A percentile compares a stretch with the other conserved stretches of the same genome.
phyloP scores from a whole-genome alignment of 2,888 invertebrate genomes.

The Dynastes maya region DNA sequence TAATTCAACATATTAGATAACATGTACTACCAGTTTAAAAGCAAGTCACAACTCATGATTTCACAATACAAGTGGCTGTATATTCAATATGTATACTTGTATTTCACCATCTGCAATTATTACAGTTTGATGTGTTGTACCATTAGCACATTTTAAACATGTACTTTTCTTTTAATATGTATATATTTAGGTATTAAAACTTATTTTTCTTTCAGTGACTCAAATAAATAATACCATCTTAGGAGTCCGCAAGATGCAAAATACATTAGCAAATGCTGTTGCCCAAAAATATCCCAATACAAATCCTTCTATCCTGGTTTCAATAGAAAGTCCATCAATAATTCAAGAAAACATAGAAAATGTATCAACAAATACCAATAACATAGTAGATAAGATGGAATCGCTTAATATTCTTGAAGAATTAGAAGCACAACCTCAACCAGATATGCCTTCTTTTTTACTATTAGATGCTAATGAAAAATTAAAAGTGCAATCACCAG shows the following conservation, averaged over 20 bases:
- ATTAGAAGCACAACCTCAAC: conserved; percentile 22
- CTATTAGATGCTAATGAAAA: conserved; percentile 77
- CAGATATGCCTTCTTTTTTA: conserved; percentile 70
- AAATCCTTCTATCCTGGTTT: conserved; percentile 63
- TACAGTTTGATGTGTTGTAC: not conserved
- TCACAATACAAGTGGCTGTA: not conserved
- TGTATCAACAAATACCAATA: conserved; percentile 52
- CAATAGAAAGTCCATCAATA: conserved; percentile 60
- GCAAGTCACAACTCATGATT: conserved; percentile 4
- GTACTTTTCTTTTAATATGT: not conserved
- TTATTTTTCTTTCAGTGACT: conserved; percentile 58
- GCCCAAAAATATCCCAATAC: conserved; percentile 50
- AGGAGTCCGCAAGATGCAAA: conserved; percentile 58
- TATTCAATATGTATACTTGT: no score
- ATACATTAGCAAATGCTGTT: conserved; percentile 55
- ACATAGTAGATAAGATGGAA: conserved; percentile 50
- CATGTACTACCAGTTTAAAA: conserved; percentile 7
- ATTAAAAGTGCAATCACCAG: conserved; percentile 74
- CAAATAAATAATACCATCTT: conserved; percentile 58
- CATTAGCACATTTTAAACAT: no score
- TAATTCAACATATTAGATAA: not conserved
- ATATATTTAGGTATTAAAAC: no score
- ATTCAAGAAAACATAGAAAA: conserved; percentile 53
- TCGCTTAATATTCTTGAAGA: conserved; percentile 54
- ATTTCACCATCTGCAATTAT: not conserved